Evolutionary conservation across 1,140 invertebrate species (phyloP).

Genomic region (Lordiphosa mommai): DNA sequence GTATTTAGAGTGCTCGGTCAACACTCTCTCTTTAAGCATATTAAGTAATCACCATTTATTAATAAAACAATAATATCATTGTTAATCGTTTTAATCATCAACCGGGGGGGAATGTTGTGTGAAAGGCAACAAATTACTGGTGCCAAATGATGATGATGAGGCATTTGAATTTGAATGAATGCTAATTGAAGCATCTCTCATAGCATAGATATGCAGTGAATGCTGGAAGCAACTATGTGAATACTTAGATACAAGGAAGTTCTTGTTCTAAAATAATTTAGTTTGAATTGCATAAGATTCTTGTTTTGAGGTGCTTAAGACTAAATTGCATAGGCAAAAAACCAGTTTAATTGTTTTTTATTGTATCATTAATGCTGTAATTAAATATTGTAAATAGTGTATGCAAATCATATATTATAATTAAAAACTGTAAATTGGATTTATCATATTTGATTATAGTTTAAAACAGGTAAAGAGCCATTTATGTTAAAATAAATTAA

Average conservation of each 20-base stretch:
- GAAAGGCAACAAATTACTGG: constrained; percentile 49
- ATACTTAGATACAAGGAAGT: constrained; percentile 33
- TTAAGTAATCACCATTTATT: constrained; percentile 44
- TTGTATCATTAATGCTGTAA: no score
- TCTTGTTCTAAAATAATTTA: constrained; percentile 7
- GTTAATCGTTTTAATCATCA: constrained; percentile 39
- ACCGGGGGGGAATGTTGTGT: constrained; percentile 50
- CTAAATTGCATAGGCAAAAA: constrained; percentile 18
- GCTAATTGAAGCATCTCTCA: constrained; percentile 48
- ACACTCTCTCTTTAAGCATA: constrained; percentile 8
- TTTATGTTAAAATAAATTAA: no score
- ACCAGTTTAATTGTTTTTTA: no score
- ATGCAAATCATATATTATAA: no score
- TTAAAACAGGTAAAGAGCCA: no score
- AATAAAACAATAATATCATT: constrained; percentile 60
- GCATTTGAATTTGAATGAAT: background rate
- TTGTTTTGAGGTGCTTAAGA: background rate
- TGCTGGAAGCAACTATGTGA: no score
- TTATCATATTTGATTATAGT: no score
- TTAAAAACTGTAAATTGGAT: no score
- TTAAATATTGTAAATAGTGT: no score
- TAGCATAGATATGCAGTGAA: constrained; percentile 22
- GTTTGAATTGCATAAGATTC: constrained; percentile 19
- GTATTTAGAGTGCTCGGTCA: constrained; percentile 59
- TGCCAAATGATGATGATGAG: constrained; percentile 10